Evolutionary conservation across 2,888 invertebrate genomes (phyloP).

Genomic region (Sphinx pinastri): DNA sequence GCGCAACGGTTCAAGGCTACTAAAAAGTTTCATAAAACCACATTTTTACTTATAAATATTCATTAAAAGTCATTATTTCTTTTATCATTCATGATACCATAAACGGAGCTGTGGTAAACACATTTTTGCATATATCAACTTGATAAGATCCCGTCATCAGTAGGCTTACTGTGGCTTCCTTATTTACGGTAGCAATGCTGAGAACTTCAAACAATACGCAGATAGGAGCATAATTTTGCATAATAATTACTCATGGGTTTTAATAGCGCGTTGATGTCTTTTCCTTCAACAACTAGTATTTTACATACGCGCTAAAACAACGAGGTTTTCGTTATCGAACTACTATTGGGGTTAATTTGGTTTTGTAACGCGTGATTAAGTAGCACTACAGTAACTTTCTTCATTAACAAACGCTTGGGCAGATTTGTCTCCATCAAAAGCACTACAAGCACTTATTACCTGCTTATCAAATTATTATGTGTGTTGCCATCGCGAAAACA

Average conservation of each 20-base stretch:
- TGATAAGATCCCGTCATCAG: slow-evolving; percentile 44
- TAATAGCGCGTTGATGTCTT: slow-evolving; percentile 58
- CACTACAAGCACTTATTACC: not conserved
- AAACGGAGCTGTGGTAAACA: slow-evolving; percentile 24
- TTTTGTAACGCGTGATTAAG: slow-evolving; percentile 29
- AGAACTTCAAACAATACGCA: slow-evolving; percentile 1
- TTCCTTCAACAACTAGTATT: slow-evolving; percentile 30
- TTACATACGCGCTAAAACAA: not conserved
- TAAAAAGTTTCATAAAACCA: slow-evolving; percentile 32
- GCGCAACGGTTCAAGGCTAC: slow-evolving; percentile 76
- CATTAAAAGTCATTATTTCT: slow-evolving; percentile 26
- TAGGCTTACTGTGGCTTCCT: slow-evolving; percentile 47
- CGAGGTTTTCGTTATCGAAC: slow-evolving; percentile 7
- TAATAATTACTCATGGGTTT: slow-evolving; percentile 20
- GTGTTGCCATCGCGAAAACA: not conserved
- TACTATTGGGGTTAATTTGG: slow-evolving; percentile 28
- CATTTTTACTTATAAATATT: slow-evolving; percentile 32
- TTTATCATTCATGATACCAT: not conserved
- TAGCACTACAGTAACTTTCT: slow-evolving; percentile 34
- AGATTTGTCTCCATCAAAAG: slow-evolving; percentile 22
- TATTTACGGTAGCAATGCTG: slow-evolving; percentile 40
- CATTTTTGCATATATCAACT: slow-evolving; percentile 38
- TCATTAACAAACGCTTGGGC: slow-evolving; percentile 10
- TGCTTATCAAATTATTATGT: not conserved
- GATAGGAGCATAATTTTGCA: not conserved